Conservation (phyloP, 2,797 vertebrate species). For the Cynodonichthys magdalenae region DNA sequence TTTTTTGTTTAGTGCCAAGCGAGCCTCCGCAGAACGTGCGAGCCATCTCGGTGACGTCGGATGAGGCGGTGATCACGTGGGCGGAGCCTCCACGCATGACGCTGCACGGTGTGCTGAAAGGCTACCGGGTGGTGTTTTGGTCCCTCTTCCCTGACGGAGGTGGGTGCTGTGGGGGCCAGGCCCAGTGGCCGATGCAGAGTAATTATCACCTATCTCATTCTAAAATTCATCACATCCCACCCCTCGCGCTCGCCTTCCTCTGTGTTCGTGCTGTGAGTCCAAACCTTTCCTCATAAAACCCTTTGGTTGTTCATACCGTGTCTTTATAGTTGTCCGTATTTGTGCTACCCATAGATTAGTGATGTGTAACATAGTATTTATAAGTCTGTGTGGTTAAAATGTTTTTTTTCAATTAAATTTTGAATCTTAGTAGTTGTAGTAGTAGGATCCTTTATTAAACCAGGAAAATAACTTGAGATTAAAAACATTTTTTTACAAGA, state of each 20-base stretch:
- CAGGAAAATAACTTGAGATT: too few species aligned
- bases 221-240: slow-evolving; percentile 52
- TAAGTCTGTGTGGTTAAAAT: slow-evolving; percentile 7
- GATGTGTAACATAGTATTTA: background rate
- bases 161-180: slow-evolving; percentile 84
- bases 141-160: slow-evolving; percentile 96
- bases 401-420: slow-evolving; percentile 2
- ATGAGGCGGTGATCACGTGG: slow-evolving; percentile 96
- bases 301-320: slow-evolving; percentile 21
- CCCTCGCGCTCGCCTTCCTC: slow-evolving; percentile 22
- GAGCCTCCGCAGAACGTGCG: slow-evolving; percentile 95
- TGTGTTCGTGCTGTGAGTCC: slow-evolving; percentile 47
- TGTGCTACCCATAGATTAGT: slow-evolving; percentile 7
- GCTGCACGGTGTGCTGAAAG: slow-evolving; percentile 96
- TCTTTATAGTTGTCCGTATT: slow-evolving; percentile 25
- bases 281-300: slow-evolving; percentile 43
- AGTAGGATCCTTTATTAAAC: too few species aligned
- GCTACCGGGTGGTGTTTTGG: slow-evolving; percentile 96
- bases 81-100: slow-evolving; percentile 94
- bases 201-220: slow-evolving; percentile 81
- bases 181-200: slow-evolving; percentile 81
- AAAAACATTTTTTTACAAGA: too few species aligned
- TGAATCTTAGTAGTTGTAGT: background rate
- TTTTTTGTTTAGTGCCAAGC: slow-evolving; percentile 88
- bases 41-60: slow-evolving; percentile 95